These are phyloP conservation scores for Melitaea cinxia DNA, from an alignment of 1,140 invertebrate species.

Conservation along the genomic window DNA sequence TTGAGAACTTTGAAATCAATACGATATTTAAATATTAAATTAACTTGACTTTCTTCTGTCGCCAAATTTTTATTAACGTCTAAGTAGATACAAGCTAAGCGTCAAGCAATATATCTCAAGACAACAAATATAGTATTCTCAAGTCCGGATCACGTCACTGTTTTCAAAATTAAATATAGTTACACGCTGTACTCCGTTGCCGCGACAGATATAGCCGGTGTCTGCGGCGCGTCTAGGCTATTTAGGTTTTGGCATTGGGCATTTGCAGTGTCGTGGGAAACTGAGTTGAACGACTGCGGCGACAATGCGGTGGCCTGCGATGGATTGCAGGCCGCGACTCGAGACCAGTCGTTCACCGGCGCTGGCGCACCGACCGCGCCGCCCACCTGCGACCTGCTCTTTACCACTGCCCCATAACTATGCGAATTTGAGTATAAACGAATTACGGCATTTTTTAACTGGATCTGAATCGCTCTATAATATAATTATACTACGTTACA, in stretches of 20 bases:
- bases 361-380: constrained; percentile 37
- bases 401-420: constrained; percentile 34
- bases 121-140: neutral
- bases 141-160: constrained; percentile 14
- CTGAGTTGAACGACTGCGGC: constrained; percentile 77
- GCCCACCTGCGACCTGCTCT: constrained; percentile 52
- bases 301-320: constrained; percentile 69
- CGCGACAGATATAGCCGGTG: constrained; percentile 70
- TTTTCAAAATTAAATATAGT: constrained; percentile 32
- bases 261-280: constrained; percentile 74
- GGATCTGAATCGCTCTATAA: neutral
- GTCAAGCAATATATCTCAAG: too few relatives aligned
- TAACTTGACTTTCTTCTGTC: neutral
- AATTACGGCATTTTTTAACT: constrained; percentile 10
- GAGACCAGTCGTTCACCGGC: constrained; percentile 56
- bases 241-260: constrained; percentile 76
- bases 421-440: constrained; percentile 8
- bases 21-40: neutral
- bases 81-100: too few relatives aligned
- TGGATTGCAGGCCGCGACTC: constrained; percentile 43
- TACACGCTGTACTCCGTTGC: constrained; percentile 40
- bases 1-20: neutral
- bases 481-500: neutral
- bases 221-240: constrained; percentile 78
- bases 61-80: too few relatives aligned